Conservation (phyloP, 2,888 invertebrate species). For the Balanococcus diminutus region DNA sequence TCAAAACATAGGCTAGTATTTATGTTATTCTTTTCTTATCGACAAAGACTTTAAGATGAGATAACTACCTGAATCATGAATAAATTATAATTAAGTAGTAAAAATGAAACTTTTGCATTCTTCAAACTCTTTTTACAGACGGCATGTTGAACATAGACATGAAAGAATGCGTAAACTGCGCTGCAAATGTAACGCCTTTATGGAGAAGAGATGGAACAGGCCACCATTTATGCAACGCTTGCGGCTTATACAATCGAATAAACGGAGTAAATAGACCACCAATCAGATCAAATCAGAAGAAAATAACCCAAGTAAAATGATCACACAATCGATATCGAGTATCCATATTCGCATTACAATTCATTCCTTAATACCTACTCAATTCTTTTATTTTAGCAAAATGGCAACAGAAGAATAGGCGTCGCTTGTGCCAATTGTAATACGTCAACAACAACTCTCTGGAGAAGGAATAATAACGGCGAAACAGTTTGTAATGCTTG, state of each 20-base stretch:
- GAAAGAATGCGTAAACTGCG: constrained; percentile 66
- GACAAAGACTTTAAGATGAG: too few relatives aligned
- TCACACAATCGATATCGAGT: not conserved
- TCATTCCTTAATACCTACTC: not conserved
- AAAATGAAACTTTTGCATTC: not conserved
- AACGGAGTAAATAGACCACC: constrained; percentile 80
- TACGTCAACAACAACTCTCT: constrained; percentile 82
- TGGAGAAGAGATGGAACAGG: constrained; percentile 98
- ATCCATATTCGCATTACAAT: not conserved
- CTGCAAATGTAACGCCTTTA: constrained; percentile 79
- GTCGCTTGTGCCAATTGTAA: constrained; percentile 61
- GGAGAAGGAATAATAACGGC: constrained; percentile 97
- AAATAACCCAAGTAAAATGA: constrained; percentile 57
- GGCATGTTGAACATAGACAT: constrained; percentile 63
- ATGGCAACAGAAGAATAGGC: constrained; percentile 68
- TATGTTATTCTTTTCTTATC: too few relatives aligned
- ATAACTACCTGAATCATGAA: too few relatives aligned
- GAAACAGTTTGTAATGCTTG: constrained; percentile 91
- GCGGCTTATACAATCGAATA: constrained; percentile 69
- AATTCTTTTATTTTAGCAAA: constrained; percentile 58
- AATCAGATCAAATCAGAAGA: constrained; percentile 83
- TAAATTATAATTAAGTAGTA: too few relatives aligned
- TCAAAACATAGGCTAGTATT: too few relatives aligned
- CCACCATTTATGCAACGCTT: constrained; percentile 90
- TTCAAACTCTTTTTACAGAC: constrained; percentile 55